These are phyloP conservation scores for Sphenopsis melanotis DNA, from an alignment of 2,797 vertebrate species.

Conservation along the genomic window DNA sequence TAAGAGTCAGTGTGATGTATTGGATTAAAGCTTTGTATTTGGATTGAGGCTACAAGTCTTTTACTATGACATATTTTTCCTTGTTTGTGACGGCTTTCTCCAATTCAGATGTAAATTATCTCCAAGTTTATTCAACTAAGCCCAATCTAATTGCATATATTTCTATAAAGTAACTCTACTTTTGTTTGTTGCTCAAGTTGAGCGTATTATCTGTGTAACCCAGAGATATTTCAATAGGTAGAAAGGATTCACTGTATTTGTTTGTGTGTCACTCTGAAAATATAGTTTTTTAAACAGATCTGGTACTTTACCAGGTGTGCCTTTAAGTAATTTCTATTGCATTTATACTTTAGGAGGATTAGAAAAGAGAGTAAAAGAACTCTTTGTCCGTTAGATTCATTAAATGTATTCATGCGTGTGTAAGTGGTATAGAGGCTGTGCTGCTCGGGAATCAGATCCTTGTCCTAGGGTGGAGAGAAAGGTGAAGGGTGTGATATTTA, in stretches of 20 bases:
- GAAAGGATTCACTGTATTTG: conserved; percentile 51
- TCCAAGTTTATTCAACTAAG: conserved; percentile 44
- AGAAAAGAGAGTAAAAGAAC: conserved; percentile 68
- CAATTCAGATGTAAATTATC: conserved; percentile 57
- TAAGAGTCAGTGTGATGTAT: background rate
- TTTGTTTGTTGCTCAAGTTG: conserved; percentile 19
- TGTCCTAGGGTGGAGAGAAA: conserved; percentile 58
- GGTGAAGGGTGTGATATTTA: conserved; percentile 68
- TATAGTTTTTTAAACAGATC: conserved; percentile 52
- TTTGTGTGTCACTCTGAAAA: conserved; percentile 56
- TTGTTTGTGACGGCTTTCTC: conserved; percentile 18
- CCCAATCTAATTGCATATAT: conserved; percentile 41
- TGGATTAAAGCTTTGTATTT: background rate
- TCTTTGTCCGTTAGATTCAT: conserved; percentile 68
- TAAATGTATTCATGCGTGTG: conserved; percentile 69
- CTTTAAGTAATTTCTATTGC: conserved; percentile 66
- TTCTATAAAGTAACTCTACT: conserved; percentile 24
- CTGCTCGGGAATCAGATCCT: conserved; percentile 59
- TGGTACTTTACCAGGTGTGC: conserved; percentile 66
- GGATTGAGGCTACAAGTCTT: background rate
- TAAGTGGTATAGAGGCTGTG: conserved; percentile 62
- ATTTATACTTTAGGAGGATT: conserved; percentile 69
- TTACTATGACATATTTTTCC: conserved; percentile 46
- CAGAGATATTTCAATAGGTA: conserved; percentile 3
- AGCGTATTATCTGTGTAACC: background rate